Percentiles rank a stretch among this genome's conserved stretches.
These are phyloP conservation scores for Saccopteryx leptura DNA, from an alignment of 2,113 vertebrate genomes.

Conservation along the genomic window DNA sequence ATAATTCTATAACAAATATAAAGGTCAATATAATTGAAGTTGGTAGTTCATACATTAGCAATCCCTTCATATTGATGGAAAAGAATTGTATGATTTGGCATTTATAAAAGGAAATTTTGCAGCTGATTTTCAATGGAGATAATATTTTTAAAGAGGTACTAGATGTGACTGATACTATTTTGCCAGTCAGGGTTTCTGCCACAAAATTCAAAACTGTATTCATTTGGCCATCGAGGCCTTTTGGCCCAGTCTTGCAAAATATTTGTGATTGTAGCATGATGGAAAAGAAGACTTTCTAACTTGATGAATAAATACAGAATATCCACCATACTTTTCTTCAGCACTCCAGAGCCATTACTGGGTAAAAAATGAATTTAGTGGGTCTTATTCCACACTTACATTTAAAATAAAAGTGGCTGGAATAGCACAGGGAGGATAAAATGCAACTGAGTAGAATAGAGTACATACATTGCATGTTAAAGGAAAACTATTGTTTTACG, in stretches of 20 bases:
- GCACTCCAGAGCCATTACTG: not conserved
- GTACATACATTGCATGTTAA: not conserved
- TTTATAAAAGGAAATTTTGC: conserved; percentile 42
- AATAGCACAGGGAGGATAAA: not conserved
- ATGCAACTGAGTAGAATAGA: not conserved
- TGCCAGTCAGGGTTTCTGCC: not conserved
- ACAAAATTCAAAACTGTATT: not conserved
- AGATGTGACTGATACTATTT: not conserved
- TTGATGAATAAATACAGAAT: conserved; percentile 12
- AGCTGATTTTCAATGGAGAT: not conserved
- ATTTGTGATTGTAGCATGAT: not conserved
- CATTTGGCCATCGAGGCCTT: conserved; percentile 30
- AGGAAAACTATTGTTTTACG: not conserved
- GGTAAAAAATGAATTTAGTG: not conserved
- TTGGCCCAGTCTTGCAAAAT: conserved; percentile 10
- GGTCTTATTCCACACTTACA: not conserved
- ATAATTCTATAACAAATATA: not conserved
- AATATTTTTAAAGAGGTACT: not conserved
- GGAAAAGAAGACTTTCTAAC: not conserved
- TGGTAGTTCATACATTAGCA: not conserved
- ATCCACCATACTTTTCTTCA: not conserved
- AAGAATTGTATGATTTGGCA: not conserved
- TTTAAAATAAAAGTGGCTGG: not conserved
- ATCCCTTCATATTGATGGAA: conserved; percentile 11
- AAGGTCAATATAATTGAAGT: not conserved